Evolutionary conservation across 1,140 invertebrate genomes (phyloP).

Genomic region (Heliconius nattereri): DNA sequence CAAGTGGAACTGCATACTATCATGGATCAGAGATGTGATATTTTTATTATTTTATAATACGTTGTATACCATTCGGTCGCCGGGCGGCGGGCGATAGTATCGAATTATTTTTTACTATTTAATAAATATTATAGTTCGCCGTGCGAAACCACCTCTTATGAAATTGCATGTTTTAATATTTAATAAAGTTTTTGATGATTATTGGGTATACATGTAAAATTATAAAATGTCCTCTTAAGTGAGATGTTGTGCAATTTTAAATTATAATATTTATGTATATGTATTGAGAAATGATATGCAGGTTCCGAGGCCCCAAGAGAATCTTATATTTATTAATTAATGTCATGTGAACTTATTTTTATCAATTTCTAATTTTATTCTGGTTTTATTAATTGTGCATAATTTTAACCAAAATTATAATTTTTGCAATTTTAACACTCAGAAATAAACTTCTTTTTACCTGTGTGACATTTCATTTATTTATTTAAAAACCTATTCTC

Average conservation of each 20-base stretch:
- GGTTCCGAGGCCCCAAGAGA: constrained; percentile 63
- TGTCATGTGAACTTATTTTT: constrained; percentile 42
- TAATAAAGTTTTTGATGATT: constrained; percentile 46
- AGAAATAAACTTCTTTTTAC: constrained; percentile 68
- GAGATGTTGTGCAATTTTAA: constrained; percentile 47
- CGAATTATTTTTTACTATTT: constrained; percentile 45
- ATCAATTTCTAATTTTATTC: constrained; percentile 42
- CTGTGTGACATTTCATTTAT: constrained; percentile 62
- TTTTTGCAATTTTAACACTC: constrained; percentile 53
- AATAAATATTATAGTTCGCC: constrained; percentile 41
- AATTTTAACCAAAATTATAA: constrained; percentile 41
- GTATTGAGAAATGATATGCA: constrained; percentile 55
- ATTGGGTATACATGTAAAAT: constrained; percentile 39
- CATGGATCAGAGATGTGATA: constrained; percentile 76
- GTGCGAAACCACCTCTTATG: constrained; percentile 31
- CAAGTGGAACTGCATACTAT: constrained; percentile 70
- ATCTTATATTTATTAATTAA: constrained; percentile 47
- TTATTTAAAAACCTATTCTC: constrained; percentile 26
- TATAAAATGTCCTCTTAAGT: constrained; percentile 41
- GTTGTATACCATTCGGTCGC: constrained; percentile 49
- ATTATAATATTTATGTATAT: constrained; percentile 41
- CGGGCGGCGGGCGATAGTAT: constrained; percentile 42
- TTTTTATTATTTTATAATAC: constrained; percentile 69
- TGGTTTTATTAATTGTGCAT: constrained; percentile 18
- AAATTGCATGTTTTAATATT: constrained; percentile 45